Percentiles rank a stretch among this genome's conserved stretches.
Evolutionary conservation across 2,888 invertebrate genomes (phyloP).

Genomic region (Pandemis corylana): DNA sequence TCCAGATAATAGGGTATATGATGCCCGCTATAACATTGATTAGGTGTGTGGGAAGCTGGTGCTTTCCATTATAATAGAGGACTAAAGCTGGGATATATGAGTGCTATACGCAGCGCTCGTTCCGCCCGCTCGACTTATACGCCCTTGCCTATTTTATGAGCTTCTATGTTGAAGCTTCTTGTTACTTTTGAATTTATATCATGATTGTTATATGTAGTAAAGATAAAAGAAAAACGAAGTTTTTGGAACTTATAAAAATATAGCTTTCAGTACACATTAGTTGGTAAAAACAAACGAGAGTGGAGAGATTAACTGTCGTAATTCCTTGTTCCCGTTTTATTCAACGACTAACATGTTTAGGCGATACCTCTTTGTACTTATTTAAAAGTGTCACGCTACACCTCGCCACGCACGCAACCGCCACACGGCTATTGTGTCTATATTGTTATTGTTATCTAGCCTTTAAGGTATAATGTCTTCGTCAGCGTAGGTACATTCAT

Average conservation of each 20-base stretch:
- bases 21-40: constrained; percentile 47
- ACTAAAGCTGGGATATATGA: constrained; percentile 38
- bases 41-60: constrained; percentile 43
- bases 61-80: constrained; percentile 40
- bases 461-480: constrained; percentile 12
- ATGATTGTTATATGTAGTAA: no score
- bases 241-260: no score
- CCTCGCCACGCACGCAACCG: background rate
- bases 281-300: no score
- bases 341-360: background rate
- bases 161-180: background rate
- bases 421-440: background rate
- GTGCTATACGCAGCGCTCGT: constrained; percentile 21
- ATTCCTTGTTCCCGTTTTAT: background rate
- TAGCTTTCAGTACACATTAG: no score
- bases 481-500: constrained; percentile 9
- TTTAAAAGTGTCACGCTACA: constrained; percentile 1
- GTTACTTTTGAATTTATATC: background rate
- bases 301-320: no score
- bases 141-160: constrained; percentile 11
- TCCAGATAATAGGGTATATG: constrained; percentile 45
- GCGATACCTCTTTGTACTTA: background rate
- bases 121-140: constrained; percentile 2
- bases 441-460: constrained; percentile 11
- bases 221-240: no score